Evolutionary conservation across 2,113 vertebrate species (phyloP), one percentile per base, ranked within the genome.

Genomic region (Marmota monax): DNA sequence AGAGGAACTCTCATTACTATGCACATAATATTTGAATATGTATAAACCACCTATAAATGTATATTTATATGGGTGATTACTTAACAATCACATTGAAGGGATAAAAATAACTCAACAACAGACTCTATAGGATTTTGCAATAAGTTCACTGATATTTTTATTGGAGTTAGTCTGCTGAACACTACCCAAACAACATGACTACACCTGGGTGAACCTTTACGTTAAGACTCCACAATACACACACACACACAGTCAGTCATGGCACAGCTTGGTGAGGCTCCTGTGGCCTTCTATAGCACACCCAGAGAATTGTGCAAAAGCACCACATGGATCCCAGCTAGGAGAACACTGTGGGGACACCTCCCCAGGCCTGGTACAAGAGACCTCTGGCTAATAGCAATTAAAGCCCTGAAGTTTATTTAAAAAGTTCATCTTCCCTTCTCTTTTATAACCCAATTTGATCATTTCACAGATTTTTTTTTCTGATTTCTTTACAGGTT

Each of bases 241-340:
- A 45, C 8, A 45, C 48, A 51, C 48, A 0, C 42, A 22, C 11
- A 7, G 39, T 39, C 17, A 56, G 70, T 45, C 45, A 78, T 13
- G 4, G 3, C 34, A 45, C 8, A 1, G 58, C 29, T 17, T 7
- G 51, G 58, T 5, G 4, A 90, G 58, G 32, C 39, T 53, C 29
- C 61, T 2, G 11, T 7, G 1, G 39, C 23, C 23, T 4, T 32
- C 12, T 22, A 39, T 4, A 10, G 67, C 5, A 3, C 51, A 22
- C 9, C 5, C 45, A 9, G 37, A n/a, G 2, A 16, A 77, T 4
- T 23, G 0, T 12, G 18, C 56, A 48, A 53, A 74, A n/a, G 39
- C 7, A 23, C 0, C 16, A 27, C 5, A 0, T 0, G 9, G 63
- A 37, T 17, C 39, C 51, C 20, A 27, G 72, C 5, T 4, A 10